These are phyloP conservation scores for Enteromius viviparus DNA, from an alignment of 2,797 vertebrate species.

Conservation along the genomic window DNA sequence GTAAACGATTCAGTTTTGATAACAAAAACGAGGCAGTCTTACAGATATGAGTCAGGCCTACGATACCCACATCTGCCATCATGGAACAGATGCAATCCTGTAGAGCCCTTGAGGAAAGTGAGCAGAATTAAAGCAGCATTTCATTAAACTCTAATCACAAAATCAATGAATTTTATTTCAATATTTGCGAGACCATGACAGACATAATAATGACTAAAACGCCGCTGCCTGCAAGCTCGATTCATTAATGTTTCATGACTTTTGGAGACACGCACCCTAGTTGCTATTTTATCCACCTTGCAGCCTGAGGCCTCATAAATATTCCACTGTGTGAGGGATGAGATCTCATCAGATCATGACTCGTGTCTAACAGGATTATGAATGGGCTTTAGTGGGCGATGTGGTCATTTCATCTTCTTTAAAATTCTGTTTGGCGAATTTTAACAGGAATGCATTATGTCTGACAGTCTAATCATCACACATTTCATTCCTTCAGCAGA, in stretches of 20 bases:
- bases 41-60: neutral
- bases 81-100: slow-evolving; percentile 17
- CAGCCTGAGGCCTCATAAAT: slow-evolving; percentile 38
- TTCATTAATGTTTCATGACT: slow-evolving; percentile 44
- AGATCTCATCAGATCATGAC: slow-evolving; percentile 43
- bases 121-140: slow-evolving; percentile 27
- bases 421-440: slow-evolving; percentile 1
- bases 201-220: slow-evolving; percentile 33
- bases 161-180: slow-evolving; percentile 34
- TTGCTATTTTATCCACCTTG: slow-evolving; percentile 38
- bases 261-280: neutral
- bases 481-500: neutral
- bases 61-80: neutral
- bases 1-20: slow-evolving; percentile 23
- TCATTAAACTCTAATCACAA: slow-evolving; percentile 38
- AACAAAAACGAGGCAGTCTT: slow-evolving; percentile 1
- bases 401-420: slow-evolving; percentile 13
- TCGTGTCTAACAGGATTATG: slow-evolving; percentile 32
- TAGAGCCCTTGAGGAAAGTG: slow-evolving; percentile 10
- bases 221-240: neutral
- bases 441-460: slow-evolving; percentile 4
- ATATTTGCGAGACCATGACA: slow-evolving; percentile 11
- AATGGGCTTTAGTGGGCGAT: slow-evolving; percentile 10
- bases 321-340: slow-evolving; percentile 36
- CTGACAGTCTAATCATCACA: slow-evolving; percentile 8